Base-by-base conservation (phyloP, 2,888 invertebrate genomes). In the Ditylenchus weischeri region DNA sequence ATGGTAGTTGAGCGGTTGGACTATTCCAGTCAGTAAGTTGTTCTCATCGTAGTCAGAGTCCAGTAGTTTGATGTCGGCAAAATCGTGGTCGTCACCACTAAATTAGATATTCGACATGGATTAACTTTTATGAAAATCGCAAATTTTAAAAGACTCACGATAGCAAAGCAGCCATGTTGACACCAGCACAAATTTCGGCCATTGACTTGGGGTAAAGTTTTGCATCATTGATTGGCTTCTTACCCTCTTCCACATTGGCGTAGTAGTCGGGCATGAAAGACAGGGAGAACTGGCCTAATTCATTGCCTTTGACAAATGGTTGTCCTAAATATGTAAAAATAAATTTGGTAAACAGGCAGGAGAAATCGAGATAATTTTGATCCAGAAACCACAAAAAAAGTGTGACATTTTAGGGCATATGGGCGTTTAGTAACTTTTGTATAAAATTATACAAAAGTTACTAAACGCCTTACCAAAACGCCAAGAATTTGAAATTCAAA, bases 201-300 rank as follows among this genome's bases (percentile, higher is more conserved):
- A 73, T 73, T 18, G 68, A 35, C 19, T 58, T 64, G 7, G 73
- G 70, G 23, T 71, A 74, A 15, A 71, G 50, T 13, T 50, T 54
- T 18, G 59, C 57, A 47, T 70, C 72, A 57, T 72, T 73, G 48
- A 65, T 48, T 47, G 47, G 23, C 48, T 62, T 62, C 10, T 50
- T 43, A 50, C 61, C 61, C 38, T 47, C 49, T 51, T 77, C 75
- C 35, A 76, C 59, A 2, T 65, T 67, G n/a, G 59, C 68, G 51
- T 72, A 76, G 61, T 71, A 78, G 51, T 78, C 76, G 19, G 66
- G 57, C 63, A 74, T 71, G 60, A 72, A 78, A 19, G 63, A 61
- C 13, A 79, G 65, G 15, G 57, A 36, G 67, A 75, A 74, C 1
- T 65, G 23, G 23, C 76, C 78, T 43, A 79, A 70, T 19, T 69